These are phyloP conservation scores for Platynereis dumerilii DNA, from an alignment of 2,888 invertebrate species.

Conservation along the genomic window DNA sequence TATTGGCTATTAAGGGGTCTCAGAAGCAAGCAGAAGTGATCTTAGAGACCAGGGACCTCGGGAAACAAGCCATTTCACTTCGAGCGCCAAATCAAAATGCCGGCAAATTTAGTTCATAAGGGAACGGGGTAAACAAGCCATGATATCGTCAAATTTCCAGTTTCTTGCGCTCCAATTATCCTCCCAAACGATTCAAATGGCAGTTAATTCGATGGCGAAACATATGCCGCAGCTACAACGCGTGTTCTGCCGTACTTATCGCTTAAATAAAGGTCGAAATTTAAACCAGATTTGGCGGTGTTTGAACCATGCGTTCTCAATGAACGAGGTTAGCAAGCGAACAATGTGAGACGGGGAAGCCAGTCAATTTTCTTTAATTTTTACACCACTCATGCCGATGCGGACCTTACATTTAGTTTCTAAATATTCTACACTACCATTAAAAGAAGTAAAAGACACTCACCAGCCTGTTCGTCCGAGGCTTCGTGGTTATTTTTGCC, in stretches of 20 bases:
- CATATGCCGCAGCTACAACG: too few relatives aligned
- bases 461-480: conserved; percentile 60
- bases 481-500: conserved; percentile 60
- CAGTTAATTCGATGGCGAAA: too few relatives aligned
- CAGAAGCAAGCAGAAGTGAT: too few relatives aligned
- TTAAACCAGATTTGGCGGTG: conserved; percentile 3
- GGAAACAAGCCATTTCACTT: too few relatives aligned
- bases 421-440: not conserved
- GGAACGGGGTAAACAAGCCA: conserved; percentile 10
- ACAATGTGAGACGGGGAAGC: conserved; percentile 5
- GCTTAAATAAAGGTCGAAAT: not conserved
- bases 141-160: not conserved
- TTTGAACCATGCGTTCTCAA: not conserved
- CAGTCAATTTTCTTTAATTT: not conserved
- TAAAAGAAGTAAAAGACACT: conserved; percentile 15
- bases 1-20: too few relatives aligned
- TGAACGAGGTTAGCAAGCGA: not conserved
- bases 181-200: not conserved
- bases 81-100: too few relatives aligned
- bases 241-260: not conserved
- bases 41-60: too few relatives aligned
- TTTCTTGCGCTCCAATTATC: not conserved
- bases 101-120: not conserved
- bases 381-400: not conserved
- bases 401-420: not conserved